These are phyloP conservation scores for Drosophila mercatorum DNA, from an alignment of 2,888 invertebrate genomes.

Conservation along the genomic window DNA sequence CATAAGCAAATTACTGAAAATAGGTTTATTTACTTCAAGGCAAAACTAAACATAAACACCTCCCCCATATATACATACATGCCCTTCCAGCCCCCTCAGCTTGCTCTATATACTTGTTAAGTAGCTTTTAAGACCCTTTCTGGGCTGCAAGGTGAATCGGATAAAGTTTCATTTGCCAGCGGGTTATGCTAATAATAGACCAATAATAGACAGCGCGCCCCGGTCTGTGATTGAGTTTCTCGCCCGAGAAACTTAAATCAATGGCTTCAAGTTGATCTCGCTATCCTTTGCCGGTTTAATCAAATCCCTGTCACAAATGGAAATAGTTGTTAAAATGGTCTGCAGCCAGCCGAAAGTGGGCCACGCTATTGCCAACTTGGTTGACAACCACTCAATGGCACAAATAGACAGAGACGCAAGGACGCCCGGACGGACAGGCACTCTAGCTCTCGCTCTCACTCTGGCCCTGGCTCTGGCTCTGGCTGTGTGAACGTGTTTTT, in stretches of 20 bases:
- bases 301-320: constrained; percentile 29
- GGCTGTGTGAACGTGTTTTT: constrained; percentile 26
- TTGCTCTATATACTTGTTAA: background rate
- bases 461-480: background rate
- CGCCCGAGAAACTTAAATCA: constrained; percentile 20
- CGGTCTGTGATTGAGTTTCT: background rate
- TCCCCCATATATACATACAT: too few relatives aligned
- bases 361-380: constrained; percentile 20
- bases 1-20: background rate
- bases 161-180: background rate
- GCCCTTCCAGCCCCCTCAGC: background rate
- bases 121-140: constrained; percentile 4
- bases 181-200: constrained; percentile 1
- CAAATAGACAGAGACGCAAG: background rate
- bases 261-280: constrained; percentile 21
- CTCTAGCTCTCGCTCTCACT: background rate
- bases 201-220: background rate
- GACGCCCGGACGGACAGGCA: background rate
- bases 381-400: constrained; percentile 48
- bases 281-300: constrained; percentile 11
- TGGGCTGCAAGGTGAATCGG: background rate
- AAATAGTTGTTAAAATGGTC: constrained; percentile 43
- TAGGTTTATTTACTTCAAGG: background rate
- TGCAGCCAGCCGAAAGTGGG: constrained; percentile 9
- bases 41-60: background rate